phyloP scores from a whole-genome alignment of 2,888 invertebrate species.

The Hypselothyrea guttata region DNA sequence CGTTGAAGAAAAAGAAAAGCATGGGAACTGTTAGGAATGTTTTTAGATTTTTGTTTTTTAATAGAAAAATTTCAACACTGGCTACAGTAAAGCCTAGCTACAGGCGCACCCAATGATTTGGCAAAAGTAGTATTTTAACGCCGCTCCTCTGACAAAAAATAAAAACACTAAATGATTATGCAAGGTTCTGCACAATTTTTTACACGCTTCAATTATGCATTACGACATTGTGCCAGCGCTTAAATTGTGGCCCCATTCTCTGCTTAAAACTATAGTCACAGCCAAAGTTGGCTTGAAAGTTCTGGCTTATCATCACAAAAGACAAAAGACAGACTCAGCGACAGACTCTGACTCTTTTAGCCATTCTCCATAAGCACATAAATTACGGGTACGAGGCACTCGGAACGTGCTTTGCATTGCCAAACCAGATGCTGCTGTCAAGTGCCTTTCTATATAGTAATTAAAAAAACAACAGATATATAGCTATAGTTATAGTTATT shows the following conservation, averaged over 20 bases:
- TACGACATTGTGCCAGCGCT: conserved; percentile 16
- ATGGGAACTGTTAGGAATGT: no score
- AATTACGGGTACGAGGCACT: conserved; percentile 40
- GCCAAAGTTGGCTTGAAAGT: conserved; percentile 29
- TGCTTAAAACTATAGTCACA: conserved; percentile 13
- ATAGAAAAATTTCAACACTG: no score
- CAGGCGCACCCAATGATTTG: conserved; percentile 45
- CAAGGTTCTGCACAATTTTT: conserved; percentile 27
- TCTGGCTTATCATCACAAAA: conserved; percentile 51
- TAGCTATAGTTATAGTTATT: no score
- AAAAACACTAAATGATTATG: conserved; percentile 26
- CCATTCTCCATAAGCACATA: conserved; percentile 21
- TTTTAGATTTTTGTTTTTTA: no score
- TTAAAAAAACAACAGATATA: conserved; percentile 25
- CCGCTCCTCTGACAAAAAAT: conserved; percentile 46
- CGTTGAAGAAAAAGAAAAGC: no score
- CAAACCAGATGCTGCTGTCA: conserved; percentile 36
- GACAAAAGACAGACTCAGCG: conserved; percentile 5
- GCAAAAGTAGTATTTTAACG: conserved; percentile 28
- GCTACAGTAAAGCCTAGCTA: conserved; percentile 39
- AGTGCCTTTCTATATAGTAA: conserved; percentile 16
- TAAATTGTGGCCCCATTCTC: conserved; percentile 2
- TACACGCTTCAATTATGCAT: conserved; percentile 30
- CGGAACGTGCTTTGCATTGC: conserved; percentile 59
- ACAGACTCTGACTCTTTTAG: neutral